Evolutionary conservation across 2,888 invertebrate genomes (phyloP).

Genomic region (Diplolepis rosae): DNA sequence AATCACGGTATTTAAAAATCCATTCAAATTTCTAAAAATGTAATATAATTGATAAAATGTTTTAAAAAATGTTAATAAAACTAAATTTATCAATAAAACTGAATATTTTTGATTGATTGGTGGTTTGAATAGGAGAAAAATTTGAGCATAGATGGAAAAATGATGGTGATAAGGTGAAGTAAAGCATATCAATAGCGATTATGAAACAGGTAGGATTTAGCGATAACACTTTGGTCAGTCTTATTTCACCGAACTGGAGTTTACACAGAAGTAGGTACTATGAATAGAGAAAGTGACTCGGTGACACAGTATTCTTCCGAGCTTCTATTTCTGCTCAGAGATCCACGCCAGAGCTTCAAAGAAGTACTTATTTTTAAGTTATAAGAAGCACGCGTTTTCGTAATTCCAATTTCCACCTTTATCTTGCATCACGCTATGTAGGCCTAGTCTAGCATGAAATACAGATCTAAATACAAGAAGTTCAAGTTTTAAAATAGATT

Average conservation of each 20-base stretch:
- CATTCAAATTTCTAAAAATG: too few species aligned
- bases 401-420: conserved; percentile 19
- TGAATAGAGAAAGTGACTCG: conserved; percentile 31
- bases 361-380: conserved; percentile 26
- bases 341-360: conserved; percentile 31
- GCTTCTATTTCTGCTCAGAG: conserved; percentile 26
- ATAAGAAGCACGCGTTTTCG: conserved; percentile 18
- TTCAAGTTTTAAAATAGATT: too few species aligned
- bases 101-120: neutral
- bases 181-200: neutral
- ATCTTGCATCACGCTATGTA: neutral
- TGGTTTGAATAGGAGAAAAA: neutral
- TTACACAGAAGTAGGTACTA: conserved; percentile 27
- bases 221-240: conserved; percentile 21
- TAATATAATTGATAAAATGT: too few species aligned
- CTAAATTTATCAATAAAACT: neutral
- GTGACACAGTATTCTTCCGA: conserved; percentile 30
- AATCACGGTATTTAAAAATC: too few species aligned
- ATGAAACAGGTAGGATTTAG: conserved; percentile 11
- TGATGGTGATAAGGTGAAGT: neutral
- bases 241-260: conserved; percentile 24
- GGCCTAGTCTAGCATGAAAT: neutral
- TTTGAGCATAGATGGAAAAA: neutral
- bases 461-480: neutral
- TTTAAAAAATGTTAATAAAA: too few species aligned